A percentile compares a stretch with the other conserved stretches of the same genome.
These are phyloP conservation scores for Odontocolon sp. DNA, from an alignment of 2,888 invertebrate species.

Conservation along the genomic window DNA sequence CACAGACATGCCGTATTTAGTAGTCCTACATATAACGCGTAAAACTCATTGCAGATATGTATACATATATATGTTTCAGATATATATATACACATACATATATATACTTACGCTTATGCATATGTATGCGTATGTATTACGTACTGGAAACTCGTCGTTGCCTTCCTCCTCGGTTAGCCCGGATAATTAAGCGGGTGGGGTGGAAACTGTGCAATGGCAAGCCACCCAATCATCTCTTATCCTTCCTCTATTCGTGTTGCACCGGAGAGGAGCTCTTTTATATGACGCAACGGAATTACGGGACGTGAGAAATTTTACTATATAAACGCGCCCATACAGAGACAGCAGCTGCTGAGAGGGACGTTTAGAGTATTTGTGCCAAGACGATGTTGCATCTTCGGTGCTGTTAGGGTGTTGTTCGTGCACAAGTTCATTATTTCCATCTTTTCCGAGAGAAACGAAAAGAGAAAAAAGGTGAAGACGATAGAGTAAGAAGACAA, in stretches of 20 bases:
- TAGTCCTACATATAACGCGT: background rate
- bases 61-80: no score
- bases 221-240: background rate
- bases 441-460: background rate
- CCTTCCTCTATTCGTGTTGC: background rate
- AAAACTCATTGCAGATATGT: no score
- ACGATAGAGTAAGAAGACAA: background rate
- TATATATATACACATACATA: background rate
- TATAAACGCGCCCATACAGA: background rate
- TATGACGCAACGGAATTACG: slow-evolving; percentile 12
- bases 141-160: background rate
- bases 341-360: background rate
- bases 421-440: no score
- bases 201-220: slow-evolving; percentile 7
- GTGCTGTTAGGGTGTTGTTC: background rate
- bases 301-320: slow-evolving; percentile 9
- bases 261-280: background rate
- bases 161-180: slow-evolving; percentile 27
- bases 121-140: background rate
- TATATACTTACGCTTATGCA: background rate
- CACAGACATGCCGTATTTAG: background rate
- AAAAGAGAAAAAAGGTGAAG: background rate
- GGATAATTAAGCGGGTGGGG: slow-evolving; percentile 27
- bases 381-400: background rate
- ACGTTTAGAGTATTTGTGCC: background rate